Percentiles rank a stretch among this genome's conserved stretches.
Evolutionary conservation across 2,888 invertebrate species (phyloP).

Genomic region (Lordiphosa andalusiaca): DNA sequence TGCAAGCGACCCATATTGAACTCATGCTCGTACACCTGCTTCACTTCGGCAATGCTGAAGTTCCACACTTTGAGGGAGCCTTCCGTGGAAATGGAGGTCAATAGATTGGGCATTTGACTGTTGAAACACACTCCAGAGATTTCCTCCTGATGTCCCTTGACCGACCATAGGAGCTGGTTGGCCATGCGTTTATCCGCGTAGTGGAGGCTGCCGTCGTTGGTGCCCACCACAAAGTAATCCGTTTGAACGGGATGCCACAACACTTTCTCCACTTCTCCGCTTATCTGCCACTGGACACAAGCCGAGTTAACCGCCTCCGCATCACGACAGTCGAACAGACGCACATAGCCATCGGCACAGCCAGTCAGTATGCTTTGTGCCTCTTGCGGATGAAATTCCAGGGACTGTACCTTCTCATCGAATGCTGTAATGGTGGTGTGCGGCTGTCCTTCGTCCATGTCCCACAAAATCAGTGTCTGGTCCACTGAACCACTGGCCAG

Average conservation of each 20-base stretch:
- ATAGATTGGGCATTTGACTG: slow-evolving; percentile 85
- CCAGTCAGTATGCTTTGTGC: slow-evolving; percentile 91
- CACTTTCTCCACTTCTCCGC: slow-evolving; percentile 91
- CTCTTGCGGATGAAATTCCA: slow-evolving; percentile 92
- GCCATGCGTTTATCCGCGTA: slow-evolving; percentile 88
- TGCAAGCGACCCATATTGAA: slow-evolving; percentile 87
- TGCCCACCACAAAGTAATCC: slow-evolving; percentile 86
- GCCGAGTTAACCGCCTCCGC: slow-evolving; percentile 82
- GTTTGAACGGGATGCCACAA: slow-evolving; percentile 91
- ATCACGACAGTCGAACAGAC: slow-evolving; percentile 92
- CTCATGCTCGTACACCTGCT: slow-evolving; percentile 80
- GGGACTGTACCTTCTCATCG: slow-evolving; percentile 90
- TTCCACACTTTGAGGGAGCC: slow-evolving; percentile 94
- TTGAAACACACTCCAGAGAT: slow-evolving; percentile 91
- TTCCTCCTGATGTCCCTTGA: slow-evolving; percentile 91
- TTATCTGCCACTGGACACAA: slow-evolving; percentile 84
- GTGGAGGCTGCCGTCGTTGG: slow-evolving; percentile 85
- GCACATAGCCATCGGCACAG: slow-evolving; percentile 89
- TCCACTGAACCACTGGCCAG: slow-evolving; percentile 97
- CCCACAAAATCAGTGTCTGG: slow-evolving; percentile 93
- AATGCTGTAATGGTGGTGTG: slow-evolving; percentile 88
- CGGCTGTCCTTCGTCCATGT: slow-evolving; percentile 89
- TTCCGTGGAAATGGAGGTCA: slow-evolving; percentile 90
- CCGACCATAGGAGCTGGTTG: slow-evolving; percentile 85
- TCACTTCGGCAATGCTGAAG: slow-evolving; percentile 72